A percentile compares a stretch with the other conserved stretches of the same genome.
Evolutionary conservation across 2,888 invertebrate genomes (phyloP).

Genomic region (Stenoptilia bipunctidactyla): DNA sequence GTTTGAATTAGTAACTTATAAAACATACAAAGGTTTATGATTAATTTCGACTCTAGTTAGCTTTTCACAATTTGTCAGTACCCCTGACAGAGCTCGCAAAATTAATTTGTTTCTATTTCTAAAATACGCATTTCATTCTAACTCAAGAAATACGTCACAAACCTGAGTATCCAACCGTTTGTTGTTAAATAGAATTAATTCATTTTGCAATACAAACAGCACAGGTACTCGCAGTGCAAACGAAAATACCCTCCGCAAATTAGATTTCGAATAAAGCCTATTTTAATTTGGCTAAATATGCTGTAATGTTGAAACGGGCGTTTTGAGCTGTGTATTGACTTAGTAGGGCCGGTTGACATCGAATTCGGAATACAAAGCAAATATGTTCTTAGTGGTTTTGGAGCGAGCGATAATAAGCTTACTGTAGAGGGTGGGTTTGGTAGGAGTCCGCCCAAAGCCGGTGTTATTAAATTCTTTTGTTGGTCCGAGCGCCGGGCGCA

Average conservation of each 20-base stretch:
- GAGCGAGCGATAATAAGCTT: conserved; percentile 55
- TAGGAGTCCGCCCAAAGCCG: conserved; percentile 27
- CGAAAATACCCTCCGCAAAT: conserved; percentile 56
- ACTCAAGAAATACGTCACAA: too few species aligned
- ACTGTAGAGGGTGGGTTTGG: conserved; percentile 29
- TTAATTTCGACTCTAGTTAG: too few species aligned
- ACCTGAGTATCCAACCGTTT: background rate
- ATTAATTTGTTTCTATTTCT: too few species aligned
- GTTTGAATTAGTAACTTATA: too few species aligned
- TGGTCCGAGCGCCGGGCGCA: conserved; percentile 22
- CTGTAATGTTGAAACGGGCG: conserved; percentile 63
- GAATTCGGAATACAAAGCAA: conserved; percentile 49
- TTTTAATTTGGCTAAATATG: conserved; percentile 69
- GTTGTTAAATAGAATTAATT: conserved; percentile 49
- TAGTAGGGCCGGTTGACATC: conserved; percentile 40
- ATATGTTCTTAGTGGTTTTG: conserved; percentile 44
- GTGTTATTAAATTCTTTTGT: conserved; percentile 68
- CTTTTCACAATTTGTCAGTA: too few species aligned
- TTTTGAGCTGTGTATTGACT: conserved; percentile 43
- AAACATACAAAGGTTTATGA: too few species aligned
- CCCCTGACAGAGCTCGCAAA: too few species aligned
- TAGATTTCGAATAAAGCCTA: conserved; percentile 68
- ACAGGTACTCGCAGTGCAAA: conserved; percentile 40
- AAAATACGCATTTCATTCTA: too few species aligned
- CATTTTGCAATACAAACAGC: conserved; percentile 60